Base-by-base conservation (phyloP, 2,797 vertebrate species). In the Psittacula derbiana region DNA sequence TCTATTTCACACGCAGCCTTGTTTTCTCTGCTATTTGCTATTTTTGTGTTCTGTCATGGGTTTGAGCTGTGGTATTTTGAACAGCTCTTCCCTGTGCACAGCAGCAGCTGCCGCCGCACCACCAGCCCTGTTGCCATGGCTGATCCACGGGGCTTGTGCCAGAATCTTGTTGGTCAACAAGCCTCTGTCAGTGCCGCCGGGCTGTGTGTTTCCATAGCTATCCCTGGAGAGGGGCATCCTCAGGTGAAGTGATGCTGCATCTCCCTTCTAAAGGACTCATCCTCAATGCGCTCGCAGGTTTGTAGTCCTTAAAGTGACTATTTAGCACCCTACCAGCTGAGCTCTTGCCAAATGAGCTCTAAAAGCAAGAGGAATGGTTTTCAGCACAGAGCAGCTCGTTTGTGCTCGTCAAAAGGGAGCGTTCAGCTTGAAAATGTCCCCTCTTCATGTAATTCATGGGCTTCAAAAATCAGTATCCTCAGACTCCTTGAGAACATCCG, bases 101-200 rank as follows among this genome's bases (percentile, higher is more conserved):
- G 82, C 94, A 95, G 82, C 94, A 95, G 93, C 95, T 95, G 97
- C 95, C 80, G 55, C 28, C 38, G 58, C 82, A 31, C 92, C 86
- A 87, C 53, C 95, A 94, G 93, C 94, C 82, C 2, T 7, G 94
- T 94, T 94, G 95, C 96, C 94, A 94, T 93, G 96, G 94, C 88
- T 89, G 24, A 65, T n/a, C 16, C 20, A 2, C 16, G 10, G 74
- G 67, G 90, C 72, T 91, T 4, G 41, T 90, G 88, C 93, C 93
- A 95, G 88, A 5, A 80, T 86, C 81, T 43, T 92, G 84, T 91
- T 94, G 92, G 88, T 91, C 93, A 86, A 74, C 88, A 64, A 90
- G 86, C 28, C 38, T 0, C 80, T 16, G 71, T 60, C 81, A 74
- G 55, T 2, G 0, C 61, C 1, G 23, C 24, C 3, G 61, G 88